Percentiles rank a stretch among this genome's conserved stretches.
phyloP scores from a whole-genome alignment of 2,113 vertebrate genomes.

The Lanius ludovicianus region DNA sequence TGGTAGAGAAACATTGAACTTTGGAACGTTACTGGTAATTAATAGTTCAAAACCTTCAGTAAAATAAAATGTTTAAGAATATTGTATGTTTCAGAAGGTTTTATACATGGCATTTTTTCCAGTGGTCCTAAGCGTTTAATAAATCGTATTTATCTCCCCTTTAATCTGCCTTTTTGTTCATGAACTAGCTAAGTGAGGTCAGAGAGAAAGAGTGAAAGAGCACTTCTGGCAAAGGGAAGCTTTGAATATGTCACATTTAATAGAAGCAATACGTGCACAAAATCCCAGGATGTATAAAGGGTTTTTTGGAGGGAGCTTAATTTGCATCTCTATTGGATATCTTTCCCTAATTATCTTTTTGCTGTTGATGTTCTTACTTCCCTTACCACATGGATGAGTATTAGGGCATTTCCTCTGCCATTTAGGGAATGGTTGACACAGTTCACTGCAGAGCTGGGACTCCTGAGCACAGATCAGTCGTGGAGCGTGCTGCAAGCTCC shows the following conservation, averaged over 20 bases:
- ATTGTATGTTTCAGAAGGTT: background rate
- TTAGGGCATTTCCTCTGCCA: background rate
- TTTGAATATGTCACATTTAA: constrained; percentile 36
- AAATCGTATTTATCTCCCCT: background rate
- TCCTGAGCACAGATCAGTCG: background rate
- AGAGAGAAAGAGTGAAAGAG: constrained; percentile 9
- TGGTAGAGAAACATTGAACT: background rate
- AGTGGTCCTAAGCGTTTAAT: background rate
- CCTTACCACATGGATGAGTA: background rate
- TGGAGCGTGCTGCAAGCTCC: background rate
- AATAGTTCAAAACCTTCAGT: background rate
- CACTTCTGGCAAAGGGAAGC: constrained; percentile 27
- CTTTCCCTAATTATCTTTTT: constrained; percentile 9
- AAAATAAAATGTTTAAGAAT: background rate
- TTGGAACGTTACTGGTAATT: background rate
- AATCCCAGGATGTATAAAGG: constrained; percentile 9
- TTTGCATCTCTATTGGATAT: constrained; percentile 21
- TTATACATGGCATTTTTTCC: background rate
- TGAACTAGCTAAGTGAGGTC: constrained; percentile 8
- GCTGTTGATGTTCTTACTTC: constrained; percentile 1
- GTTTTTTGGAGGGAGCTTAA: background rate
- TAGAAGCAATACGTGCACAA: constrained; percentile 26
- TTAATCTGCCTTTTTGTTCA: constrained; percentile 18
- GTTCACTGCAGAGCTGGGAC: background rate
- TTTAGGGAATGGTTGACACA: background rate